Conservation (phyloP, 2,797 vertebrate genomes). For the Selene dorsalis region DNA sequence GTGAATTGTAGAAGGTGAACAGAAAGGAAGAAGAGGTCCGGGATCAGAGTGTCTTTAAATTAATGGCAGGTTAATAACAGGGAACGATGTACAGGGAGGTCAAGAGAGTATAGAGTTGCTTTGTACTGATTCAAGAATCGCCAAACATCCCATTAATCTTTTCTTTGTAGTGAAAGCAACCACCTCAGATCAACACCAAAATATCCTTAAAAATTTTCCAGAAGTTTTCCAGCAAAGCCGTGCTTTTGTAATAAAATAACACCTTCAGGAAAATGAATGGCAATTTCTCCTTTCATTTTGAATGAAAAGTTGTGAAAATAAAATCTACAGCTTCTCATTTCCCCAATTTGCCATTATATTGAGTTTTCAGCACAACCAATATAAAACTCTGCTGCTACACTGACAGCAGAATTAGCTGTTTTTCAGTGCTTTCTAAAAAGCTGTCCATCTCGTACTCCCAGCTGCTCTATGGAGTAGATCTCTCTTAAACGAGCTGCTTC, state of each 20-base stretch:
- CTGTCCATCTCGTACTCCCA: not conserved
- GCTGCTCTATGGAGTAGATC: not conserved
- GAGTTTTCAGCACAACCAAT: not conserved
- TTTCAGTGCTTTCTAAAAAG: too few relatives aligned
- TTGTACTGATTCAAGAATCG: constrained; percentile 10
- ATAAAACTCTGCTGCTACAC: too few relatives aligned
- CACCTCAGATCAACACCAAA: constrained; percentile 1
- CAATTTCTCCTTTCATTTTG: not conserved
- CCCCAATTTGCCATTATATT: not conserved
- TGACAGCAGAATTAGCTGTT: not conserved
- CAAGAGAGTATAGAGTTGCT: constrained; percentile 4
- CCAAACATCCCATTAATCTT: not conserved
- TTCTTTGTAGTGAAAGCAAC: not conserved
- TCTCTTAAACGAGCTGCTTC: too few relatives aligned
- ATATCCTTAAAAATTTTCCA: not conserved
- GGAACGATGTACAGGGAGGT: constrained; percentile 42
- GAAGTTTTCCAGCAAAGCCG: not conserved
- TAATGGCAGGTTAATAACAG: constrained; percentile 41
- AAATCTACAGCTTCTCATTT: not conserved
- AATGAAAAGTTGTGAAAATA: not conserved
- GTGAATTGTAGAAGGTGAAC: constrained; percentile 55
- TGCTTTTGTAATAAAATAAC: not conserved
- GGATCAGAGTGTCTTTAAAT: constrained; percentile 36
- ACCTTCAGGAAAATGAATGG: not conserved
- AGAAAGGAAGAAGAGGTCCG: constrained; percentile 40